phyloP scores from a whole-genome alignment of 2,888 invertebrate species.

The Carcina quercana region DNA sequence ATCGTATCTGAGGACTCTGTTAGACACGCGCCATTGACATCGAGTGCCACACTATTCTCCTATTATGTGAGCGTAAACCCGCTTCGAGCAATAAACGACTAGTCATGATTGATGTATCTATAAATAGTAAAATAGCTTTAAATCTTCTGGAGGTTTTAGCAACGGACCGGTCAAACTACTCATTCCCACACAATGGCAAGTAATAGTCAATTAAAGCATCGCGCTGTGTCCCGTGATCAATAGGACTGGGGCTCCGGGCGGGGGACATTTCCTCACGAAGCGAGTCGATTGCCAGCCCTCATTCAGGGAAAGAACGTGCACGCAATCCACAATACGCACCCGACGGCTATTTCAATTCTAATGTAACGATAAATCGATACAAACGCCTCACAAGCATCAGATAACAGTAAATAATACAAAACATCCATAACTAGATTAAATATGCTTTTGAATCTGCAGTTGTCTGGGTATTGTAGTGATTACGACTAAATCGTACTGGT shows the following conservation, averaged over 20 bases:
- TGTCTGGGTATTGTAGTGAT: too few relatives aligned
- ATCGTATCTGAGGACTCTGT: neutral
- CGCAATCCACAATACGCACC: slow-evolving; percentile 41
- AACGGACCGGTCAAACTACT: too few relatives aligned
- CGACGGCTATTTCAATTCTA: slow-evolving; percentile 22
- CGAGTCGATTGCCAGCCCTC: slow-evolving; percentile 35
- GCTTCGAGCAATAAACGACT: slow-evolving; percentile 1
- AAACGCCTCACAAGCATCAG: slow-evolving; percentile 2
- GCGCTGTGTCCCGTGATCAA: slow-evolving; percentile 26
- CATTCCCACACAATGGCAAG: slow-evolving; percentile 4
- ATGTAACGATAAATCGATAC: slow-evolving; percentile 28
- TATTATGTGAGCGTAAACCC: neutral
- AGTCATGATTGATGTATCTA: slow-evolving; percentile 8
- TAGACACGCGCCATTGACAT: slow-evolving; percentile 1
- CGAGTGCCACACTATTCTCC: slow-evolving; percentile 2
- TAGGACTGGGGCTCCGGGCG: slow-evolving; percentile 29
- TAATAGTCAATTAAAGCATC: slow-evolving; percentile 16
- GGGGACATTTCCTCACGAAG: slow-evolving; percentile 51
- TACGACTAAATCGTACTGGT: too few relatives aligned
- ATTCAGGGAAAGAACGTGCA: slow-evolving; percentile 48
- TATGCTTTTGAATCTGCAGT: too few relatives aligned
- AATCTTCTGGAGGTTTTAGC: too few relatives aligned
- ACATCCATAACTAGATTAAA: too few relatives aligned
- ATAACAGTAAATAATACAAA: neutral
- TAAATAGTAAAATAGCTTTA: too few relatives aligned